These are phyloP conservation scores for Dipus sagitta DNA, from an alignment of 2,797 vertebrate genomes.

Conservation along the genomic window DNA sequence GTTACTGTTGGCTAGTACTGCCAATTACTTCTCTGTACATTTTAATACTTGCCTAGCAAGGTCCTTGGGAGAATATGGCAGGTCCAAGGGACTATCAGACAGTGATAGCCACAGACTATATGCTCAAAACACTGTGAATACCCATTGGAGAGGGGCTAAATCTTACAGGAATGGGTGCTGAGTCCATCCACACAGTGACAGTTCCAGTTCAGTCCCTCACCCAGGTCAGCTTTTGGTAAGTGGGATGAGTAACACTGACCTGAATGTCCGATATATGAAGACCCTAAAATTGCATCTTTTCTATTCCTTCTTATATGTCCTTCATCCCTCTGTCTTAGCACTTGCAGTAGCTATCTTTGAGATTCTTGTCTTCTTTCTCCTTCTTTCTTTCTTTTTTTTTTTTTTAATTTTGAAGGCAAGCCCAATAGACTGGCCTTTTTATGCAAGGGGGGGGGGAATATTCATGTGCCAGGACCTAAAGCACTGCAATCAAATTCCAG, in stretches of 20 bases:
- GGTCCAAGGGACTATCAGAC: background rate
- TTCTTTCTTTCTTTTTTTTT: no score
- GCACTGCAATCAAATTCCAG: no score
- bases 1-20: rapidly evolving
- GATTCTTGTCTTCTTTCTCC: no score
- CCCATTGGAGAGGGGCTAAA: rapidly evolving
- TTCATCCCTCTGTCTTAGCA: background rate
- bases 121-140: background rate
- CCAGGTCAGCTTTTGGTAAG: background rate
- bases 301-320: background rate
- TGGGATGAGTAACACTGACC: background rate
- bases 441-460: no score
- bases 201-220: background rate
- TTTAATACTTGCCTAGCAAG: background rate
- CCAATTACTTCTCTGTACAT: background rate
- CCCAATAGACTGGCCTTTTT: no score
- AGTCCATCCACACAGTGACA: no score
- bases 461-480: no score
- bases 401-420: no score
- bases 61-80: background rate
- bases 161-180: rapidly evolving
- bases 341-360: background rate
- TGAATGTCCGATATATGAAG: background rate
- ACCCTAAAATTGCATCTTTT: background rate
- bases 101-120: rapidly evolving